Conservation (phyloP, 2,888 invertebrate species). For the Muschampia staudingeri region DNA sequence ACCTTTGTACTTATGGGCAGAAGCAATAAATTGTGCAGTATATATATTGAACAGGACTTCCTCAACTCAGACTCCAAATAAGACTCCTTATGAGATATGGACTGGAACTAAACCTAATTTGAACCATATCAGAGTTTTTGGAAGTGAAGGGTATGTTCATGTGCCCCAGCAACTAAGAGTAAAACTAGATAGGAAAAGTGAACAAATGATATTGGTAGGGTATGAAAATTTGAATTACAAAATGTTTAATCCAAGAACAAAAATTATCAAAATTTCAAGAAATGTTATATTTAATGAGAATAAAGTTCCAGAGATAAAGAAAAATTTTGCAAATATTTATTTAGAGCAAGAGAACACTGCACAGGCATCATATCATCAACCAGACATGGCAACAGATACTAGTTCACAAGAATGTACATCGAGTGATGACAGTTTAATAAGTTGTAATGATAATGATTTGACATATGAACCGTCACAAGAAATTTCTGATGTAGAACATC, state of each 20-base stretch:
- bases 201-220: slow-evolving; percentile 51
- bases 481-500: neutral
- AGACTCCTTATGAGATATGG: slow-evolving; percentile 68
- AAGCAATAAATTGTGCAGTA: slow-evolving; percentile 71
- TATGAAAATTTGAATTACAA: slow-evolving; percentile 33
- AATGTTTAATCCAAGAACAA: slow-evolving; percentile 17
- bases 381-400: neutral
- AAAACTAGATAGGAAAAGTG: slow-evolving; percentile 68
- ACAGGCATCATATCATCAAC: neutral
- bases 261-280: slow-evolving; percentile 13
- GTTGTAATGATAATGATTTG: neutral
- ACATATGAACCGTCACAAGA: slow-evolving; percentile 16
- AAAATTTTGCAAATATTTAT: neutral
- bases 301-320: neutral
- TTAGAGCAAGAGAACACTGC: neutral
- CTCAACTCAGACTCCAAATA: slow-evolving; percentile 53
- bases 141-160: slow-evolving; percentile 64
- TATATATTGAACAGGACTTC: slow-evolving; percentile 71
- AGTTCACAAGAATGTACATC: neutral
- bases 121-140: slow-evolving; percentile 61
- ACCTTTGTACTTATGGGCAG: slow-evolving; percentile 66
- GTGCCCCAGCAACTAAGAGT: slow-evolving; percentile 70
- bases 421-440: neutral
- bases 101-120: slow-evolving; percentile 52
- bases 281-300: slow-evolving; percentile 33